Conservation (phyloP, 2,888 invertebrate genomes). For the Frankliniella fusca region DNA sequence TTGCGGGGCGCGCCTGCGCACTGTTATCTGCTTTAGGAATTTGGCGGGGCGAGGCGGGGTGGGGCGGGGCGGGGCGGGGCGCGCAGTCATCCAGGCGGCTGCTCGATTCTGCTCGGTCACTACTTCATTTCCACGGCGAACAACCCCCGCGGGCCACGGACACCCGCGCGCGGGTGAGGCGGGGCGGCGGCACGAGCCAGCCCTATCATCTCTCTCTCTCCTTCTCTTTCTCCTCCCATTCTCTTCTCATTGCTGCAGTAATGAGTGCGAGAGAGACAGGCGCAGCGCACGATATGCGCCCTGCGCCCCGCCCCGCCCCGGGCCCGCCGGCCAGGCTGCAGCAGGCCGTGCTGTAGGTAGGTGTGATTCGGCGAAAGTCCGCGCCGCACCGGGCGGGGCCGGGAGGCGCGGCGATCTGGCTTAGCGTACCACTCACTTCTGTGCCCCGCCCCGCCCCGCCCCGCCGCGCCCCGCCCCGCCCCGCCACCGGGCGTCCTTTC, state of each 20-base stretch:
- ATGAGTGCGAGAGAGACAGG: not conserved
- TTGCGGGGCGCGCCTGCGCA: not conserved
- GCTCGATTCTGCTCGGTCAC: constrained; percentile 5
- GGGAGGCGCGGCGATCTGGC: not conserved
- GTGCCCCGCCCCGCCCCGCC: not conserved
- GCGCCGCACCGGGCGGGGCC: not conserved
- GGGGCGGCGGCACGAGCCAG: no score
- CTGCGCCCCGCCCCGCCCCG: not conserved
- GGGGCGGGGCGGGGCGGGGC: not conserved
- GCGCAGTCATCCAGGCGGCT: no score
- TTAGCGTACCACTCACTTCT: not conserved
- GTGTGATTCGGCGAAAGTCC: constrained; percentile 20
- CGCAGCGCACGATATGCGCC: not conserved
- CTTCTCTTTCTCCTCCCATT: no score
- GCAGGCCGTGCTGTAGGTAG: not conserved
- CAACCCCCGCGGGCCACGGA: no score
- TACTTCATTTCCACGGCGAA: no score
- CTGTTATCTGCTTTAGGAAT: not conserved
- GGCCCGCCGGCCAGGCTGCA: not conserved
- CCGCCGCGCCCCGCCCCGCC: not conserved
- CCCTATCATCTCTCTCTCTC: no score
- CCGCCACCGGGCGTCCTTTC: not conserved
- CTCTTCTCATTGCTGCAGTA: no score
- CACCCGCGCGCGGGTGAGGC: no score
- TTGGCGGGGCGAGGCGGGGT: not conserved